Base-by-base conservation (phyloP, 2,888 invertebrate species). In the Rhagonycha lutea region DNA sequence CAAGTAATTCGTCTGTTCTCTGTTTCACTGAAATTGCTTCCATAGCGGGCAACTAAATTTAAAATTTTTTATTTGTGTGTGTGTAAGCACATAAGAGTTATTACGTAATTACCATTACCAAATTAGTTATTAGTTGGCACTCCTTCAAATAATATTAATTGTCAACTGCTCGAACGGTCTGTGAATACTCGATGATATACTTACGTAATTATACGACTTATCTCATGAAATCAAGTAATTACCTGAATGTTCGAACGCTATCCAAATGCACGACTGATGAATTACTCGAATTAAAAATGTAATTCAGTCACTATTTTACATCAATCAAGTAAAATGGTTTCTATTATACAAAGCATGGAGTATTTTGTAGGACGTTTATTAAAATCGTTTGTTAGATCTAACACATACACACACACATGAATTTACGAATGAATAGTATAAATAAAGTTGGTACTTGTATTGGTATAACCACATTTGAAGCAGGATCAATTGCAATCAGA, bases 401-500 rank as follows among this genome's bases (percentile, higher is more conserved):
- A 77, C 69, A 60, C 76, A 70, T 62, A 76, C 76, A 69, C 70
- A 69, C 70, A 70, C 76, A 62, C 14, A 62, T 62, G 62, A 23
- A 62, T 23, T 14, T 12, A 65, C 26, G 74, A 76, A 76, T 73
- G 73, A 71, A 71, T 75, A 73, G 72, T 69, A 77, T 74, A 77
- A 77, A 77, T 75, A 75, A 77, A 72, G 68, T 77, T 77, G 72
- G 74, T 77, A 69, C 73, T 74, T 75, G 75, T 77, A 72, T 73
- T 72, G 75, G 72, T 72, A 70, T 75, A 78, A 79, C 76, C 77
- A 78, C 77, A 81, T 76, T 75, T 78, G 79, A 79, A 79, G 77
- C 74, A 72, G 79, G 81, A 82, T 83, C 83, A 83, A 82, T 82
- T 82, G 82, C 83, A 82, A 83, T 83, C 82, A 81, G 80, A 73